Evolutionary conservation across 2,888 invertebrate genomes (phyloP), one percentile per base, ranked within the genome.

Genomic region (Spilarctia lutea): DNA sequence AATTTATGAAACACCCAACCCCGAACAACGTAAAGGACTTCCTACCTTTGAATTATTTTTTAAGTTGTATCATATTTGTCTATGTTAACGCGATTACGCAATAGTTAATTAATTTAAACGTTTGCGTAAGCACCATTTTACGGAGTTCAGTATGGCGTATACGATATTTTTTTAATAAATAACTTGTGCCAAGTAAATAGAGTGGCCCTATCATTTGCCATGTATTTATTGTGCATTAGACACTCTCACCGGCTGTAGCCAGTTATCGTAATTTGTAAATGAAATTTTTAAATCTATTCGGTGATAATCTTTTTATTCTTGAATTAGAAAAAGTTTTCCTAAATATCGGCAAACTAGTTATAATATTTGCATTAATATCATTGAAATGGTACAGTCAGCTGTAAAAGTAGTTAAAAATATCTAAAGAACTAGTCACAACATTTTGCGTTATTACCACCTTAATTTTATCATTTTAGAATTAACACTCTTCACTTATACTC

Each of bases 81-180:
- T 65, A 35, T 27, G 56, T 74, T 65, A 27, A 68, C 72, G 24
- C 33, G 66, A 75, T 83, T 82, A 75, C 81, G 83, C 75, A 83
- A 80, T 16, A 73, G 63, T 74, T 80, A 80, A 72, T 80, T 73
- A 77, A 77, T 80, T 76, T 70, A 39, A 65, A 35, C 72, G 72
- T 77, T 77, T 75, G 78, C 78, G 75, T 76, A 73, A 75, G 69
- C 75, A 45, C 42, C 67, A 78, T 77, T 78, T 81, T 74, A 68
- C 48, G 77, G 73, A 74, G 72, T 77, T 78, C 63, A n/a, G 71
- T 75, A 68, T 33, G 75, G 71, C 72, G 76, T 65, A 67, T 71
- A 67, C 79, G 42, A 83, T 82, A 78, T 75, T 82, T 81, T 73
- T 74, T 52, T 78, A 75, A 75, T 83, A 83, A 77, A 79, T 78